phyloP scores from a whole-genome alignment of 1,140 invertebrate genomes.

The Zaprionus gabonicus region DNA sequence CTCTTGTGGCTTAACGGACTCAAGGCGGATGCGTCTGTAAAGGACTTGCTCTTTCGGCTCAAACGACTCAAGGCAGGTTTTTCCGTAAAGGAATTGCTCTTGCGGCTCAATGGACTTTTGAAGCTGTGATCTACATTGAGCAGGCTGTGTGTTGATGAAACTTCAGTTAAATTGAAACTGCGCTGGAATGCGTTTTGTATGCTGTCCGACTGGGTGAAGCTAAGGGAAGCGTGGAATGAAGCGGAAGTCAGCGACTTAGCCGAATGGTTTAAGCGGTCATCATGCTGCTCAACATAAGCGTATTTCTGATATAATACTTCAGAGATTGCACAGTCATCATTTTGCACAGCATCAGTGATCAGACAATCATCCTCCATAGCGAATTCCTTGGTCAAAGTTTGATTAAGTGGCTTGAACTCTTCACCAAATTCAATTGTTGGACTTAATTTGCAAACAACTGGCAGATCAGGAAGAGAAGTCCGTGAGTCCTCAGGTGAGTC shows the following conservation, averaged over 20 bases:
- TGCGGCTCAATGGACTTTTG: slow-evolving; percentile 46
- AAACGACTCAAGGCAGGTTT: slow-evolving; percentile 1
- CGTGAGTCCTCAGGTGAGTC: slow-evolving; percentile 15
- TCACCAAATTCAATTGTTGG: slow-evolving; percentile 29
- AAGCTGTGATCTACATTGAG: slow-evolving; percentile 39
- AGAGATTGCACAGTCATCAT: slow-evolving; percentile 25
- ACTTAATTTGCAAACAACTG: not conserved
- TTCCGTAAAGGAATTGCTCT: slow-evolving; percentile 23
- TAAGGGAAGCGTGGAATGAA: slow-evolving; percentile 32
- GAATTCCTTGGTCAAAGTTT: not conserved
- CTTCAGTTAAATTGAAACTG: slow-evolving; percentile 41
- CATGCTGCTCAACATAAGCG: not conserved
- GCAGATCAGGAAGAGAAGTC: not conserved
- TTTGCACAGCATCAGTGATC: slow-evolving; percentile 4
- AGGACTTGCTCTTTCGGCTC: slow-evolving; percentile 13
- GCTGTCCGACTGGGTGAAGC: slow-evolving; percentile 34
- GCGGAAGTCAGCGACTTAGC: not conserved
- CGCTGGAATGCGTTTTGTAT: slow-evolving; percentile 27
- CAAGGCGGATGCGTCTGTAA: no score
- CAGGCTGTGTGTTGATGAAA: not conserved
- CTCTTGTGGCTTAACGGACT: slow-evolving; percentile 28
- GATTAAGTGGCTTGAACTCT: slow-evolving; percentile 23
- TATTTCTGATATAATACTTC: slow-evolving; percentile 41
- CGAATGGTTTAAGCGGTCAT: slow-evolving; percentile 2
- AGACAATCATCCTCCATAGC: slow-evolving; percentile 2